A percentile compares a stretch with the other conserved stretches of the same genome.
These are phyloP conservation scores for Callionymus lyra DNA, from an alignment of 2,113 vertebrate species.

Conservation along the genomic window DNA sequence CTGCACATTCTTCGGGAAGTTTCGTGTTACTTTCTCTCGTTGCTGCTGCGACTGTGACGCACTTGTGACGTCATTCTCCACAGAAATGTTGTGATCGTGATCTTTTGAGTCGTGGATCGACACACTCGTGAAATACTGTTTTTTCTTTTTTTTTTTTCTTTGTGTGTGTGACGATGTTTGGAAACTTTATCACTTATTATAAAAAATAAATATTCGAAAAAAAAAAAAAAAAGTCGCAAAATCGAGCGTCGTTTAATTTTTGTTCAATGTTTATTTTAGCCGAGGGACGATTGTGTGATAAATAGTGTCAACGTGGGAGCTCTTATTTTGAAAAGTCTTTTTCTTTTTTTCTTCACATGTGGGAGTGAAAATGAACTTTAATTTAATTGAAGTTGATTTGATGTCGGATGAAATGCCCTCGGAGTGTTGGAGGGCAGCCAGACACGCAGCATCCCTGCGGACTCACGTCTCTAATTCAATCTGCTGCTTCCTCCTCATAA, in stretches of 20 bases:
- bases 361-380: constrained; percentile 2
- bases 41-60: constrained; percentile 36
- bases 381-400: constrained; percentile 34
- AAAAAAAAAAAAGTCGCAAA: constrained; percentile 13
- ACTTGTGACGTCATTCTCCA: constrained; percentile 46
- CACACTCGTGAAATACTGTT: constrained; percentile 55
- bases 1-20: constrained; percentile 52
- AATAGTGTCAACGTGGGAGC: too few species aligned
- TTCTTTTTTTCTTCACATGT: neutral
- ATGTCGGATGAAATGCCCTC: constrained; percentile 37
- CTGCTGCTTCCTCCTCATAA: too few species aligned
- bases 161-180: too few species aligned
- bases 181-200: constrained; percentile 7
- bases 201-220: constrained; percentile 23
- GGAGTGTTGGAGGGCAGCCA: constrained; percentile 45
- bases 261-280: neutral
- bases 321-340: neutral
- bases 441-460: neutral
- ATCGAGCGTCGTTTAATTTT: constrained; percentile 6
- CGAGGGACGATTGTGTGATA: too few species aligned
- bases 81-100: constrained; percentile 14
- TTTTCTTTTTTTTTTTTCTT: too few species aligned
- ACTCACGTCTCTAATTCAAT: too few species aligned
- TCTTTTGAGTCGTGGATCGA: constrained; percentile 47
- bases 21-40: constrained; percentile 37